Evolutionary conservation across 2,797 vertebrate species (phyloP).

Genomic region (Varecia variegata): DNA sequence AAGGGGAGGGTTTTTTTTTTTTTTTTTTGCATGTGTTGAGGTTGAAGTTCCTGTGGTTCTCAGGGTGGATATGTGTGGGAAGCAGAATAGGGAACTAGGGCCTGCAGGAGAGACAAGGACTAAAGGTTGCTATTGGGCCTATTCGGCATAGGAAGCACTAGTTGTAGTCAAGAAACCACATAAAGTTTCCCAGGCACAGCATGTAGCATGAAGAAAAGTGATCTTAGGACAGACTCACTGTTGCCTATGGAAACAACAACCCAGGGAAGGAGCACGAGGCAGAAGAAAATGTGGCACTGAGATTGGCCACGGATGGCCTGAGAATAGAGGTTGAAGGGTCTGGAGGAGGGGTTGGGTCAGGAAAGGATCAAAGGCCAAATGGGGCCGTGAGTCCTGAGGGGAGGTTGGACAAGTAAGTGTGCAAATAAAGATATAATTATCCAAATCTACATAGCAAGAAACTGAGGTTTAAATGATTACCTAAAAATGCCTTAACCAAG

Average conservation of each 20-base stretch:
- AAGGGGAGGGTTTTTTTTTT: background rate
- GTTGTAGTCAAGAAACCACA: background rate
- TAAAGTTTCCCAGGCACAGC: too few species aligned
- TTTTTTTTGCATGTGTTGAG: background rate
- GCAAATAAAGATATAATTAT: background rate
- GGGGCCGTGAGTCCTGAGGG: too few species aligned
- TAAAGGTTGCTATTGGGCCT: background rate
- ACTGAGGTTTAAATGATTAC: background rate
- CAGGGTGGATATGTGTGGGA: background rate
- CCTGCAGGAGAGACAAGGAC: background rate
- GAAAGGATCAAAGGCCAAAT: background rate
- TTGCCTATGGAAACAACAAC: background rate
- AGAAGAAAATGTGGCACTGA: background rate
- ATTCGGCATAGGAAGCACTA: background rate
- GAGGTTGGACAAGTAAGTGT: too few species aligned
- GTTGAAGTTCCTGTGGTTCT: background rate
- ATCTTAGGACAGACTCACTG: background rate
- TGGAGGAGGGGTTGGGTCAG: too few species aligned
- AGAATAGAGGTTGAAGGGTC: background rate
- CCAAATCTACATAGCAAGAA: background rate
- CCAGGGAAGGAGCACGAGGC: background rate
- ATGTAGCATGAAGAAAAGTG: background rate
- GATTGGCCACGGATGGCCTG: background rate
- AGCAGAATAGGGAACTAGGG: background rate
- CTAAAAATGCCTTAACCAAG: background rate